Base-by-base conservation (phyloP, 2,888 invertebrate genomes). In the Epirrita christyi region DNA sequence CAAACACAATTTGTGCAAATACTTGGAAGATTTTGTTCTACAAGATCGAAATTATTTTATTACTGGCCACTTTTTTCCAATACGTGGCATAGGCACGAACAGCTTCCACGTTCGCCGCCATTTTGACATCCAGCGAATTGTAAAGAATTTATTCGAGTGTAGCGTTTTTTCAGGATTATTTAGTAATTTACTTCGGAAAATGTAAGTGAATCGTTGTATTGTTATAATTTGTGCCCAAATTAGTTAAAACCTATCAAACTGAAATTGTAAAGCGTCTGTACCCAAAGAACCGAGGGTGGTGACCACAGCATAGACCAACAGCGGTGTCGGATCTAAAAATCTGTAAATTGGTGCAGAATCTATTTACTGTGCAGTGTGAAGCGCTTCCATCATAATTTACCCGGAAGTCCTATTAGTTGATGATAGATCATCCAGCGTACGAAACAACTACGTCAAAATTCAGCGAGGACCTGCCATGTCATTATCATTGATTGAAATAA, bases 41-140 rank as follows among this genome's bases (percentile, higher is more conserved):
- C 8, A 0, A 10, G 4, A 34, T 34, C 10, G 7, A 34, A 34
- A 34, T 34, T 34, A 38, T 61, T 63, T 61, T 59, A 53, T 55
- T 50, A 78, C 91, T 92, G 92, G 92, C 89, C 90, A 92, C 88
- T 90, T 90, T 89, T 76, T 80, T 67, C 78, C 95, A 93, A 94
- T 95, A 96, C 95, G 96, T 96, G 96, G 96, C 96, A 95, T 93
- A 93, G 93, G 94, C 93, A 94, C 93, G 94, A 94, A 93, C 90
- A 93, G 94, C 93, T 94, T 95, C 94, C 94, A 94, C 94, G 94
- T 95, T 95, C 95, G 95, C 95, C 92, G 92, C 92, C 96, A 96
- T 96, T 95, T 96, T 96, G 95, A 95, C 95, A 95, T 94, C 93
- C 94, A 94, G 94, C 93, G 93, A 94, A 93, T 94, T 94, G 86